Conservation (phyloP, 2,113 vertebrate species). For the Raja brachyura region DNA sequence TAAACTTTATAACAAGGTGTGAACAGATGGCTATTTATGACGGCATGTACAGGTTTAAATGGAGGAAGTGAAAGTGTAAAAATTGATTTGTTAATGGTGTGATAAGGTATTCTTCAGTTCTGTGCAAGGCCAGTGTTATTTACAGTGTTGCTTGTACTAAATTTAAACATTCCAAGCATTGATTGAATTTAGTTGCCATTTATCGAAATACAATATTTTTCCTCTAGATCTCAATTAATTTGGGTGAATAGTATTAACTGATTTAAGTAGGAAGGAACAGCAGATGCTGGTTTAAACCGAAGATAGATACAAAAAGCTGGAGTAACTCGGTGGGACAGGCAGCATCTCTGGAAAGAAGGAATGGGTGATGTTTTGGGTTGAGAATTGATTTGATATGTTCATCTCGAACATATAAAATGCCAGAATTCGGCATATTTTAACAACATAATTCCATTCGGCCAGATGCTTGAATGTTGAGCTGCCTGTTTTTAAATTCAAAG, state of each 20-base stretch:
- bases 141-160: constrained; percentile 12
- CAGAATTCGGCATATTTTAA: neutral
- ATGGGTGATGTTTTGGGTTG: too few species aligned
- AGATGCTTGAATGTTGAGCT: neutral
- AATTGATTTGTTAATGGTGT: neutral
- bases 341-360: too few species aligned
- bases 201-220: neutral
- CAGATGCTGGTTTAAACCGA: too few species aligned
- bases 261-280: too few species aligned
- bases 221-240: neutral
- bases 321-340: too few species aligned
- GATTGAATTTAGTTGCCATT: neutral
- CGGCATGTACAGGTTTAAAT: constrained; percentile 23
- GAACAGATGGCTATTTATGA: constrained; percentile 27
- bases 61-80: neutral
- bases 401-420: neutral
- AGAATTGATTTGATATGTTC: too few species aligned
- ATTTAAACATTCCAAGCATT: neutral
- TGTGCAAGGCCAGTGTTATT: constrained; percentile 26
- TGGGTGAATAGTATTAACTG: neutral
- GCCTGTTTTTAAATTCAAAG: constrained; percentile 12
- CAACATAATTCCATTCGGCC: neutral
- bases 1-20: neutral
- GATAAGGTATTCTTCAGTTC: neutral
- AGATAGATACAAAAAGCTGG: too few species aligned